A percentile compares a stretch with the other conserved stretches of the same genome.
Evolutionary conservation across 1,140 invertebrate genomes (phyloP).

Genomic region (Megalopta genalis): DNA sequence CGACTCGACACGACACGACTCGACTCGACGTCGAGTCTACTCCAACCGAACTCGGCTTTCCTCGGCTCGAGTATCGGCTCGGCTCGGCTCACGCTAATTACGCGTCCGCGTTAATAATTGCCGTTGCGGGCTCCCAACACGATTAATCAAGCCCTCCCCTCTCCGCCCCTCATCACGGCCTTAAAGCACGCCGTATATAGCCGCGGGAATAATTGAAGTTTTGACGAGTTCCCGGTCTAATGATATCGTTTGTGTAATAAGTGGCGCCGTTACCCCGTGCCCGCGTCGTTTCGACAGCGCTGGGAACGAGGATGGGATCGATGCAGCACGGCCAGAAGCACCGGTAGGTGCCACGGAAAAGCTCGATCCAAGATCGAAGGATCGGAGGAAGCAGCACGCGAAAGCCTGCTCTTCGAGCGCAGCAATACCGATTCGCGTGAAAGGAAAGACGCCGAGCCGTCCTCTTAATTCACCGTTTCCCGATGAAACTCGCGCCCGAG

Average conservation of each 20-base stretch:
- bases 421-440: too few species aligned
- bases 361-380: too few species aligned
- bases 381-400: too few species aligned
- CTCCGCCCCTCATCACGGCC: too few species aligned
- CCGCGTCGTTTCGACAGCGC: slow-evolving; percentile 5
- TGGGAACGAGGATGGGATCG: slow-evolving; percentile 8
- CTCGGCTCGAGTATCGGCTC: slow-evolving; percentile 30
- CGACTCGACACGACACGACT: too few species aligned
- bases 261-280: not conserved
- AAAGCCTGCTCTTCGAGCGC: too few species aligned
- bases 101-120: slow-evolving; percentile 53
- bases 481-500: not conserved
- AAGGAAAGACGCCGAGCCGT: too few species aligned
- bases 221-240: slow-evolving; percentile 53
- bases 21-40: too few species aligned
- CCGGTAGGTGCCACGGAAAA: too few species aligned
- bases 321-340: too few species aligned
- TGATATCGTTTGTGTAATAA: slow-evolving; percentile 56
- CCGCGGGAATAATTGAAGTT: slow-evolving; percentile 51
- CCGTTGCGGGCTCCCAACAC: not conserved
- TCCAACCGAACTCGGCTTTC: too few species aligned
- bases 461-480: not conserved
- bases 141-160: slow-evolving; percentile 51
- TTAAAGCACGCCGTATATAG: slow-evolving; percentile 44
- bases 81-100: slow-evolving; percentile 57